Conservation (phyloP, 1,140 invertebrate genomes). For the Portunus trituberculatus region DNA sequence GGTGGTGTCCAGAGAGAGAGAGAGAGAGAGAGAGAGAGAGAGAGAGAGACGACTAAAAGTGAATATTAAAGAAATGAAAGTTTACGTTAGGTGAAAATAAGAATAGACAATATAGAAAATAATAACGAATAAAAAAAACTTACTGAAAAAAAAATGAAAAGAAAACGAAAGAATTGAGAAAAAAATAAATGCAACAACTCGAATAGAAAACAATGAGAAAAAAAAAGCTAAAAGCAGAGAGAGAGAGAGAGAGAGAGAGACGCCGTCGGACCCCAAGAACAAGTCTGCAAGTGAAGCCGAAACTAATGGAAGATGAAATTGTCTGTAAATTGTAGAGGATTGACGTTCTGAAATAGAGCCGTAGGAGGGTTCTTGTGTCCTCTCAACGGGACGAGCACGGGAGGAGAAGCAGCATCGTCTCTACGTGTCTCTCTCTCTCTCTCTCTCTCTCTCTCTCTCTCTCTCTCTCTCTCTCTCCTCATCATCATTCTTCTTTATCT, state of each 20-base stretch:
- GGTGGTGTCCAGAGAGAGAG: conserved; percentile 10
- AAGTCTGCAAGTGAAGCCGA: conserved; percentile 70
- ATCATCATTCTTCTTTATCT: background rate
- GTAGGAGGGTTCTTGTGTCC: conserved; percentile 36
- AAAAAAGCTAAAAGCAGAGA: too few relatives aligned
- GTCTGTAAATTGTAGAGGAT: conserved; percentile 75
- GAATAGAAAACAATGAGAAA: too few relatives aligned
- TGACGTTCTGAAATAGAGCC: conserved; percentile 72
- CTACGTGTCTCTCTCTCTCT: background rate
- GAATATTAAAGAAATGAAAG: too few relatives aligned
- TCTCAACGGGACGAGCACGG: conserved; percentile 36
- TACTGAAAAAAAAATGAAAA: background rate
- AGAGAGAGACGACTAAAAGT: background rate
- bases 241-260: background rate
- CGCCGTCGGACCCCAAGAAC: conserved; percentile 15
- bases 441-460: conserved; percentile 4
- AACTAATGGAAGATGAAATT: conserved; percentile 74
- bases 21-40: conserved; percentile 27
- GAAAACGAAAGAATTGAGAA: background rate
- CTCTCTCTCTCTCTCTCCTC: background rate
- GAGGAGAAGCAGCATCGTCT: conserved; percentile 51
- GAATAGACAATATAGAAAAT: too few relatives aligned
- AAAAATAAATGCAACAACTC: too few relatives aligned
- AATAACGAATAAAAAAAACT: too few relatives aligned
- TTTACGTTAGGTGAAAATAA: too few relatives aligned